phyloP scores from a whole-genome alignment of 2,888 invertebrate genomes.

The Slavum lentiscoides region DNA sequence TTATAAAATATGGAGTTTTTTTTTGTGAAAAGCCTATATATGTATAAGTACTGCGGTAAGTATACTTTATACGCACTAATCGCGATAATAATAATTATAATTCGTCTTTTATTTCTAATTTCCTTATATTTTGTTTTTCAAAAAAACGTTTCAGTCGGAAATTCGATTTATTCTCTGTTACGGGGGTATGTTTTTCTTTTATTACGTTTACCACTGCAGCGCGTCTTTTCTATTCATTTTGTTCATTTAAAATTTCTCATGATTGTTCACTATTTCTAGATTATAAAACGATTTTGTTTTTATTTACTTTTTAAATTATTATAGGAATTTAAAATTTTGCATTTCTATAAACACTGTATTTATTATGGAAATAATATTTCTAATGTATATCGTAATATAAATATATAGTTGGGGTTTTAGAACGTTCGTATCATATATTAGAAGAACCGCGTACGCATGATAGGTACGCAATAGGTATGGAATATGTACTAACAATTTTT shows the following conservation, averaged over 20 bases:
- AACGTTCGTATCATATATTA: no score
- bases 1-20: no score
- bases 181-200: not conserved
- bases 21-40: not conserved
- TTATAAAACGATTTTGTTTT: not conserved
- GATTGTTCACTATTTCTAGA: not conserved
- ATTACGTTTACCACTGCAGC: not conserved
- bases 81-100: not conserved
- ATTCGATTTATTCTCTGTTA: not conserved
- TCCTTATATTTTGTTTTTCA: not conserved
- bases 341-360: no score
- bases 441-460: no score
- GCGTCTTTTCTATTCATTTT: not conserved
- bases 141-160: not conserved
- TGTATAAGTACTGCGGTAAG: no score
- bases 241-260: not conserved
- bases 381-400: no score
- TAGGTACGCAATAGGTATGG: no score
- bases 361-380: no score
- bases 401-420: no score
- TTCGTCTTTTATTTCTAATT: not conserved
- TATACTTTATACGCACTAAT: no score
- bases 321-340: no score
- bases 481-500: no score
- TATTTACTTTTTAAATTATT: not conserved